Percentiles rank a stretch among this genome's conserved stretches.
phyloP scores from a whole-genome alignment of 1,140 invertebrate genomes.

The Bombus waltoni region DNA sequence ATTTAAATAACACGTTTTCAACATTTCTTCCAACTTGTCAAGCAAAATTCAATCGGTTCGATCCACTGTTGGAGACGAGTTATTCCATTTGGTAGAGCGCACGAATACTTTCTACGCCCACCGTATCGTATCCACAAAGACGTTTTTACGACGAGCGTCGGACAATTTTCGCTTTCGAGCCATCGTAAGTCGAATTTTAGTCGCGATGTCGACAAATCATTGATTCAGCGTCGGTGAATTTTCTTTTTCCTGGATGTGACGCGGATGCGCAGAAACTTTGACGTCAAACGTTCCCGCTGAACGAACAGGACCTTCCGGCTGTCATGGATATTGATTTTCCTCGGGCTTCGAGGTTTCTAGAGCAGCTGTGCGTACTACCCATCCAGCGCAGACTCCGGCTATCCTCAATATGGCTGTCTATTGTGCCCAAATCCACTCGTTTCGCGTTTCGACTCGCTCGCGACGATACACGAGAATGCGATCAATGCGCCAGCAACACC shows the following conservation, averaged over 20 bases:
- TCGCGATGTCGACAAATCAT: background rate
- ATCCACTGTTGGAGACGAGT: too few species aligned
- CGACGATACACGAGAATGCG: slow-evolving; percentile 3
- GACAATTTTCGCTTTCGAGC: too few species aligned
- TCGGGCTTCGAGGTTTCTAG: slow-evolving; percentile 73
- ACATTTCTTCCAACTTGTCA: too few species aligned
- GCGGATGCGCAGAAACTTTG: slow-evolving; percentile 49
- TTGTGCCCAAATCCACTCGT: background rate
- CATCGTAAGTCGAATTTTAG: background rate
- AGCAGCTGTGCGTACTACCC: slow-evolving; percentile 47
- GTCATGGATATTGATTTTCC: slow-evolving; percentile 60
- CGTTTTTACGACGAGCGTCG: too few species aligned
- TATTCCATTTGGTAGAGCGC: too few species aligned
- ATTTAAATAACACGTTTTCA: too few species aligned
- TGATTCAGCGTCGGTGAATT: slow-evolving; percentile 14
- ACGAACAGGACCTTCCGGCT: slow-evolving; percentile 36
- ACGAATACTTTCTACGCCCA: too few species aligned
- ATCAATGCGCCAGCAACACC: background rate
- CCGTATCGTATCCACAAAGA: too few species aligned
- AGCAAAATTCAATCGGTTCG: too few species aligned
- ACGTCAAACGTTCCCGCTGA: slow-evolving; percentile 48
- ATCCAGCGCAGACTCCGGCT: slow-evolving; percentile 63
- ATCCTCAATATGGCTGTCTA: slow-evolving; percentile 46
- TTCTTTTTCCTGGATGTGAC: slow-evolving; percentile 37
- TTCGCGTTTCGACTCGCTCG: slow-evolving; percentile 5